Percentiles rank a stretch among this genome's conserved stretches.
Conservation (phyloP, 1,140 invertebrate genomes). For the Helicorthomorpha holstii region DNA sequence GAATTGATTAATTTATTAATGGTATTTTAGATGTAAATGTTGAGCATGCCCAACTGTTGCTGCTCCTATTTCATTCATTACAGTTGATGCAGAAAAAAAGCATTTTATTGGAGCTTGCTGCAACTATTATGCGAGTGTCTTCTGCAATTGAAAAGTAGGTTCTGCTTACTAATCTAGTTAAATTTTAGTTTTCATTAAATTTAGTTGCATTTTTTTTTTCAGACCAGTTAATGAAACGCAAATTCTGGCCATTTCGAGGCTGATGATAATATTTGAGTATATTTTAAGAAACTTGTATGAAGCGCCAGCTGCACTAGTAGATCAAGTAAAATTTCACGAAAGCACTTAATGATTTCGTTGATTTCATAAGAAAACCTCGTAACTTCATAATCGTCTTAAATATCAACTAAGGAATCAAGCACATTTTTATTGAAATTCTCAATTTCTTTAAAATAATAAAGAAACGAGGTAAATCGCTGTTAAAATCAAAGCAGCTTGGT, state of each 20-base stretch:
- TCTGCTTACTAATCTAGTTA: background rate
- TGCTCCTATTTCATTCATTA: constrained; percentile 85
- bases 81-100: constrained; percentile 93
- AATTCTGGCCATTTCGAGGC: constrained; percentile 59
- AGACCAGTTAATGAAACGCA: constrained; percentile 16
- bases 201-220: background rate
- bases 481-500: too few relatives aligned
- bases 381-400: too few relatives aligned
- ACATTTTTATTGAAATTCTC: background rate
- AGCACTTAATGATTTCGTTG: too few relatives aligned
- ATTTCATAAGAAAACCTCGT: too few relatives aligned
- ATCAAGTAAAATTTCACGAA: constrained; percentile 25
- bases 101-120: constrained; percentile 47
- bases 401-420: too few relatives aligned
- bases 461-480: background rate
- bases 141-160: constrained; percentile 11
- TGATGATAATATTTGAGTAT: constrained; percentile 83
- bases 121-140: constrained; percentile 21
- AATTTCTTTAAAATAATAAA: background rate
- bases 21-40: constrained; percentile 68
- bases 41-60: constrained; percentile 79
- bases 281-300: constrained; percentile 90
- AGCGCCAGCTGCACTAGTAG: constrained; percentile 30
- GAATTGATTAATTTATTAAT: background rate
- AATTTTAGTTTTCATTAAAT: background rate